Base-by-base conservation (phyloP, 1,140 invertebrate species). In the Scaptomyza graminum region DNA sequence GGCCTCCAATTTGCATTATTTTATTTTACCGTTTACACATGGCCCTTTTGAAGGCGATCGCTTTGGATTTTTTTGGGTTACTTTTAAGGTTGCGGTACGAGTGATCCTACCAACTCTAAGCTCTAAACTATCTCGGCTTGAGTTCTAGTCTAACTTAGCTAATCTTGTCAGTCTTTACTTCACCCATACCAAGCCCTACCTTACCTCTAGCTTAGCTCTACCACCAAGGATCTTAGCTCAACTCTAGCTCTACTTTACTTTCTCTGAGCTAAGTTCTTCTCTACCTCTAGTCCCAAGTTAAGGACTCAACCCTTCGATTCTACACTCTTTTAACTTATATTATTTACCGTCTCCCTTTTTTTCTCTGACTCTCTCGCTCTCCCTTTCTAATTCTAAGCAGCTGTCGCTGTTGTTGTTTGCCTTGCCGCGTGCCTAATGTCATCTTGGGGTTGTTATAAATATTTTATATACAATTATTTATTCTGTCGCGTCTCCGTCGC, bases 1-100 rank as follows among this genome's bases (percentile, higher is more conserved):
- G 83, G 83, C 83, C 79, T 79, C 72, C 79, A 88, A 88, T 88
- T 88, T 88, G 79, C 83, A 89, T 88, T 87, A 87, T 82, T 79
- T 88, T 87, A 87, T 82, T 79, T 87, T 71, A 76, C 84, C 79
- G 76, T 88, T 88, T 73, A 70, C 76, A 83, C 63, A 74, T 73
- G 79, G 82, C 67, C 52, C 54, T 59, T 18, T 65, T 71, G 57
- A 43, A n/a, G n/a, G 51, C 39, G 61, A 52, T 31, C 22, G 61
- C 8, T 44, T 56, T 5, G 28, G 28, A 15, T 6, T 60, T 6
- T 60, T 44, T n/a, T 62, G 50, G 43, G 52, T 68, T 73, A 73
- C 78, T 81, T 76, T 81, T 59, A 37, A 47, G 59, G 44, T 56
- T 41, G 37, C 12, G 12, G 43, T 6, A n/a, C 5, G 13, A 28